Evolutionary conservation across 1,140 invertebrate genomes (phyloP).

Genomic region (Bombus cullumanus): DNA sequence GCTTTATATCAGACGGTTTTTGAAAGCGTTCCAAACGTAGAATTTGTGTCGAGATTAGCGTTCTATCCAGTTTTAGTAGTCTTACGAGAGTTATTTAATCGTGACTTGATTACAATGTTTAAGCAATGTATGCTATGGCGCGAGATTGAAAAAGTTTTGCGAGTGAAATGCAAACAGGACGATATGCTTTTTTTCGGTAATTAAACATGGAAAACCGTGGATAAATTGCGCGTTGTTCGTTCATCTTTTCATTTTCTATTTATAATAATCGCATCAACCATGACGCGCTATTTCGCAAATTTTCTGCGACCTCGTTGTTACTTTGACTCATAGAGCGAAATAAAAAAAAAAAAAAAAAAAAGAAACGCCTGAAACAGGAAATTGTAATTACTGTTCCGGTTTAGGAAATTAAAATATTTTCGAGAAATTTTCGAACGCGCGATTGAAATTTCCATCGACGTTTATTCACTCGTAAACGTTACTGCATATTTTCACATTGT

Average conservation of each 20-base stretch:
- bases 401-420: neutral
- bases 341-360: neutral
- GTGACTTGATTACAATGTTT: neutral
- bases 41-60: neutral
- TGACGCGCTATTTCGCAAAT: neutral
- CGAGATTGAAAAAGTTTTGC: slow-evolving; percentile 11
- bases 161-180: neutral
- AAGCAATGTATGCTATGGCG: neutral
- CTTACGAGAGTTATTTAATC: slow-evolving; percentile 10
- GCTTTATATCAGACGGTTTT: neutral
- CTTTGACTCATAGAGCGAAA: neutral
- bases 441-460: neutral
- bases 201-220: neutral
- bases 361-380: neutral
- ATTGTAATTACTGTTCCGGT: neutral
- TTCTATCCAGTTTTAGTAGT: neutral
- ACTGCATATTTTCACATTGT: neutral
- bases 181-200: slow-evolving; percentile 11
- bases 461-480: neutral
- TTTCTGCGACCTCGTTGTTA: neutral
- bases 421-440: neutral
- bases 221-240: too few species aligned
- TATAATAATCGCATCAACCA: neutral
- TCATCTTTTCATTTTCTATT: neutral
- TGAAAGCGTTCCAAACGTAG: neutral